phyloP scores from a whole-genome alignment of 2,888 invertebrate species.

The Shargacucullia verbasci region DNA sequence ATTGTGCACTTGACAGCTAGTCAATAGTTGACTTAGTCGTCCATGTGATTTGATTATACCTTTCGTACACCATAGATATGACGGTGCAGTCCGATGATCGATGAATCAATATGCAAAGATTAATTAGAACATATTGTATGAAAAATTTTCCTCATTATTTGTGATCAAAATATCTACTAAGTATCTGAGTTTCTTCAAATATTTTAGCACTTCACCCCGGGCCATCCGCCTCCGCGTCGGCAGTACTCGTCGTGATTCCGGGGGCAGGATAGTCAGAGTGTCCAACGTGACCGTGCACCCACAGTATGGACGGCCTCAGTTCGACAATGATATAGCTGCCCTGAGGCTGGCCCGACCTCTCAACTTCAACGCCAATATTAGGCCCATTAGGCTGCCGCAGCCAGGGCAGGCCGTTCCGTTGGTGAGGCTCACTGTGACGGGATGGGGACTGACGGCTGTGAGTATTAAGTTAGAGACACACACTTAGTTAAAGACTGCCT shows the following conservation, averaged over 20 bases:
- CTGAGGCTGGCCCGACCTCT: conserved; percentile 75
- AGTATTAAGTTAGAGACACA: conserved; percentile 49
- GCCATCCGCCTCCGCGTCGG: conserved; percentile 81
- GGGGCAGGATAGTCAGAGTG: conserved; percentile 80
- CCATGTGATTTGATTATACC: no score
- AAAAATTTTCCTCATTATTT: no score
- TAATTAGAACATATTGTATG: background rate
- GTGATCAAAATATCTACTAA: no score
- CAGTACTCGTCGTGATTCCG: conserved; percentile 82
- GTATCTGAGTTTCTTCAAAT: background rate
- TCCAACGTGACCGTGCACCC: conserved; percentile 78
- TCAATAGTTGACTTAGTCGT: conserved; percentile 8
- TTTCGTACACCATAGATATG: no score
- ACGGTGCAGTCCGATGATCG: no score
- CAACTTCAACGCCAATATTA: conserved; percentile 69
- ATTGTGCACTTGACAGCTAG: conserved; percentile 19
- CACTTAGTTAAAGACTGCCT: background rate
- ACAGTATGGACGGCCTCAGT: conserved; percentile 78
- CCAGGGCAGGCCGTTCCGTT: conserved; percentile 76
- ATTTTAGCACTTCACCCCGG: conserved; percentile 66
- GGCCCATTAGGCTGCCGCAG: conserved; percentile 76
- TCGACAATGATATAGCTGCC: conserved; percentile 84
- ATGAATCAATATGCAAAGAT: no score
- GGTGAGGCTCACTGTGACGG: conserved; percentile 81
- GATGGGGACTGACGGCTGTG: conserved; percentile 86